Conservation (phyloP, 2,888 invertebrate species). For the Orthonevra nobilis region DNA sequence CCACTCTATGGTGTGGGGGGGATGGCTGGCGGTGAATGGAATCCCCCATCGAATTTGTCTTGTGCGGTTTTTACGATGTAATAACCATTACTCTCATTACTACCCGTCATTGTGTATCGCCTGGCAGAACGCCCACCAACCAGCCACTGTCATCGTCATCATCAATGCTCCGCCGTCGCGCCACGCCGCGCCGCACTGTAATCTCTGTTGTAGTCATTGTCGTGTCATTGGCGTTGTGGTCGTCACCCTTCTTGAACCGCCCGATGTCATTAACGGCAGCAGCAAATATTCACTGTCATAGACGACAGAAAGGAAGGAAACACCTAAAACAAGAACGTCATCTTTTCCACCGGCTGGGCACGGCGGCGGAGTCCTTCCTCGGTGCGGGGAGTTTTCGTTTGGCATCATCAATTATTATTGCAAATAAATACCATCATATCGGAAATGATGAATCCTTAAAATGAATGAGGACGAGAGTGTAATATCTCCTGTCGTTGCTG, state of each 20-base stretch:
- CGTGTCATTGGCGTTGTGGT: constrained; percentile 8
- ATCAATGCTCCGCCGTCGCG: not conserved
- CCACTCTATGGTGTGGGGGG: too few relatives aligned
- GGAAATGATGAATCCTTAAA: constrained; percentile 70
- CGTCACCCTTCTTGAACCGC: constrained; percentile 60
- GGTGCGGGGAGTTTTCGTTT: constrained; percentile 47
- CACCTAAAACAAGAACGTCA: constrained; percentile 61
- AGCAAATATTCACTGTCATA: constrained; percentile 47
- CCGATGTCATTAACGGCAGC: constrained; percentile 57
- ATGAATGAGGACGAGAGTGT: constrained; percentile 65
- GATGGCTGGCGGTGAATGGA: constrained; percentile 36
- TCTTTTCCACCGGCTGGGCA: constrained; percentile 25
- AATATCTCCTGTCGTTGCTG: constrained; percentile 63
- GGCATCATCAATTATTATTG: constrained; percentile 69
- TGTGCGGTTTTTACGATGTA: constrained; percentile 63
- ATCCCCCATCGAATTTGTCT: constrained; percentile 58
- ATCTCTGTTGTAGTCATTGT: constrained; percentile 21
- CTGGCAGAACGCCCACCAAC: constrained; percentile 56
- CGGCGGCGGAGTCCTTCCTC: not conserved
- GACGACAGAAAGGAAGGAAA: constrained; percentile 46
- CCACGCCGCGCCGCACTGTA: too few relatives aligned
- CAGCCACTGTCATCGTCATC: constrained; percentile 52
- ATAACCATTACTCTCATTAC: constrained; percentile 66
- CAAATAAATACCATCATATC: constrained; percentile 70
- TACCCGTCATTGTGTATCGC: constrained; percentile 46